These are phyloP conservation scores for Euphonia xanthogaster DNA, from an alignment of 2,797 vertebrate species.

Conservation along the genomic window DNA sequence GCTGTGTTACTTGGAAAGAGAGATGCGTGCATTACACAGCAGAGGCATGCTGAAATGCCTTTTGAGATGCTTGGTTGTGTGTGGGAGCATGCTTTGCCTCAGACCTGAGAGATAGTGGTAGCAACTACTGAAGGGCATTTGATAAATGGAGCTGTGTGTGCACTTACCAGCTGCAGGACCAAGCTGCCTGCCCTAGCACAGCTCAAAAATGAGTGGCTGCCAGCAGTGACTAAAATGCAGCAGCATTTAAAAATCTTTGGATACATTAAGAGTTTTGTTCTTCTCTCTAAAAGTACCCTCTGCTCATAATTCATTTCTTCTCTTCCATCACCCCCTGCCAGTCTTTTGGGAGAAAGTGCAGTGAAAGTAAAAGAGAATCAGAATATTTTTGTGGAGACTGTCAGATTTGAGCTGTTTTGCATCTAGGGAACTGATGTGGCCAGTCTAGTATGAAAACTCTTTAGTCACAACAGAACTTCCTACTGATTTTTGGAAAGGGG, in stretches of 20 bases:
- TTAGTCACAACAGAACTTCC: not conserved
- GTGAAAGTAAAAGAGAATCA: not conserved
- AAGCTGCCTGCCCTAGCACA: not conserved
- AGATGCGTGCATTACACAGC: not conserved
- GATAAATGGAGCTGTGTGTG: not conserved
- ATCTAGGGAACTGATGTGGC: not conserved
- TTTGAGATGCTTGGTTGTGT: not conserved
- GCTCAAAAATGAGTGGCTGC: not conserved
- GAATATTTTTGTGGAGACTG: not conserved
- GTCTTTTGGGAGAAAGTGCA: not conserved
- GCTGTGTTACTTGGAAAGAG: constrained; percentile 19
- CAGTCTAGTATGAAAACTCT: not conserved
- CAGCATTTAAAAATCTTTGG: not conserved
- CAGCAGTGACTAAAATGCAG: not conserved
- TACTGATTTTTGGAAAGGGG: not conserved
- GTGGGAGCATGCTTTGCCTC: not conserved
- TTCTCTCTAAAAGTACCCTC: not conserved
- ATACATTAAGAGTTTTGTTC: not conserved
- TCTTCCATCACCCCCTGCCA: not conserved
- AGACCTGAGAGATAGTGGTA: not conserved
- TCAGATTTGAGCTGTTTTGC: not conserved
- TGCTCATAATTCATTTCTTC: not conserved
- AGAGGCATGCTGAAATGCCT: not conserved
- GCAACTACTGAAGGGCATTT: not conserved
- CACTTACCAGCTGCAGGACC: not conserved